Conservation (phyloP, 2,113 vertebrate species). For the Megaceryle torquata region DNA sequence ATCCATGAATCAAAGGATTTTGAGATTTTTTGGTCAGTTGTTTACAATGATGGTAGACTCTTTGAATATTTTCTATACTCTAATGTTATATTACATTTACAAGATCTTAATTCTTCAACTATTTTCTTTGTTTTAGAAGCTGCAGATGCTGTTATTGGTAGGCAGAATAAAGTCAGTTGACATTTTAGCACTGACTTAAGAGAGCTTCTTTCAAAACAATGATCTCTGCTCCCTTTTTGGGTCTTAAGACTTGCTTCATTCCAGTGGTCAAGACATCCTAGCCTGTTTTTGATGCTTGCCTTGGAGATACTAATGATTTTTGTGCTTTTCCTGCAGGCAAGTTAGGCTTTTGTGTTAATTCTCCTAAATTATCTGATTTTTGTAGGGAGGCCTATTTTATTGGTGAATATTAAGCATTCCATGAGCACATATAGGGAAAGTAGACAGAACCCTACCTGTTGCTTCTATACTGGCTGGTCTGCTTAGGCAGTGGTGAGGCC, state of each 20-base stretch:
- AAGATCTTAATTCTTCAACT: neutral
- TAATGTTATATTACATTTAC: neutral
- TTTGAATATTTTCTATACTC: neutral
- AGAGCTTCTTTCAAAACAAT: neutral
- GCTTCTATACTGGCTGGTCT: rapidly evolving
- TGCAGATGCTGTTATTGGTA: neutral
- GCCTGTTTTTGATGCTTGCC: neutral
- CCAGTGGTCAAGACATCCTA: neutral
- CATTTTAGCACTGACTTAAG: neutral
- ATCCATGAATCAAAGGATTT: neutral
- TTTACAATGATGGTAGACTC: neutral
- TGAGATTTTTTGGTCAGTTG: rapidly evolving
- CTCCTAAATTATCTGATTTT: neutral
- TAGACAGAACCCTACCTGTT: neutral
- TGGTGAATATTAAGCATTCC: neutral
- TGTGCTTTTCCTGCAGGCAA: neutral
- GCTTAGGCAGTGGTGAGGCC: neutral
- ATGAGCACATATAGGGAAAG: neutral
- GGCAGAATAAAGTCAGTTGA: neutral
- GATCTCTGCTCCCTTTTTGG: neutral
- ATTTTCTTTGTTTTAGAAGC: neutral
- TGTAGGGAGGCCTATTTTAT: neutral
- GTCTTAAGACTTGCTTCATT: neutral
- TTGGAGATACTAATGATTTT: neutral
- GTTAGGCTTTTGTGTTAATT: neutral